phyloP scores from a whole-genome alignment of 2,888 invertebrate species.

The Lathronympha strigana region DNA sequence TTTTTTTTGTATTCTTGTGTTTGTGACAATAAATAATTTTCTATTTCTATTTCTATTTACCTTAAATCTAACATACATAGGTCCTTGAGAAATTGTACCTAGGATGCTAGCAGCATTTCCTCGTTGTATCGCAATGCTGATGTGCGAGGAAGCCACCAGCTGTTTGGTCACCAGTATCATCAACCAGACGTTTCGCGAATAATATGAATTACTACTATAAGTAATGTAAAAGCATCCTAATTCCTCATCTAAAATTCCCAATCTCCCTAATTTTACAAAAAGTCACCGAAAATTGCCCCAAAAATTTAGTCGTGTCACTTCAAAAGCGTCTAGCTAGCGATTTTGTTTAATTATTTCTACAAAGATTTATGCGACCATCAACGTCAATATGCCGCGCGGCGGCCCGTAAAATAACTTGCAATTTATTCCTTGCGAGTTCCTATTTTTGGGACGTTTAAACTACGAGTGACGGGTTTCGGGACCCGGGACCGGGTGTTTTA shows the following conservation, averaged over 20 bases:
- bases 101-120: no score
- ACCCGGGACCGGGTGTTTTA: background rate
- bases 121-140: no score
- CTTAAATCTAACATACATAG: no score
- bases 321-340: conserved; percentile 39
- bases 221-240: no score
- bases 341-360: conserved; percentile 42
- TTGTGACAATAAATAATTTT: no score
- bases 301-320: conserved; percentile 27
- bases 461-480: conserved; percentile 1
- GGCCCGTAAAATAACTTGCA: conserved; percentile 75
- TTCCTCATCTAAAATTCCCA: background rate
- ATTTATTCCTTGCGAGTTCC: conserved; percentile 59
- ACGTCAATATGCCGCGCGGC: conserved; percentile 72
- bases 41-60: no score
- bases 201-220: no score
- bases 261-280: conserved; percentile 18
- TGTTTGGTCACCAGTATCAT: no score
- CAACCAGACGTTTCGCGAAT: no score
- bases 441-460: conserved; percentile 2
- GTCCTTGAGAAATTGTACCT: no score
- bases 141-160: no score
- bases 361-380: conserved; percentile 33
- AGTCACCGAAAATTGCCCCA: conserved; percentile 16
- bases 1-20: no score